A percentile compares a stretch with the other conserved stretches of the same genome.
Conservation (phyloP, 2,113 vertebrate genomes). For the Nibea coibor region DNA sequence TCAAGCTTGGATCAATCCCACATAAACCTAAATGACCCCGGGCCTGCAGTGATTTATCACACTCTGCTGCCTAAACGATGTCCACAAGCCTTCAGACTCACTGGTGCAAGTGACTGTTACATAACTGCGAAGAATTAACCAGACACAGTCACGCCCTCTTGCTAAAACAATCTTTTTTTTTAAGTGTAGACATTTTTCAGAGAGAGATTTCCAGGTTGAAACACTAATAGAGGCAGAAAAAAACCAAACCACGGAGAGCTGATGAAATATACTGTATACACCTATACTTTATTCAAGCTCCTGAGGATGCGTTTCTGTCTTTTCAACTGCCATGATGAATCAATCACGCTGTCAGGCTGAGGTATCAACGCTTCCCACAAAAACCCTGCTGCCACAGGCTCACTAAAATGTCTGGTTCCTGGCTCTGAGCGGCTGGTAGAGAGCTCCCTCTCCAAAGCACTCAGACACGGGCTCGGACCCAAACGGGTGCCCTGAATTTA, state of each 20-base stretch:
- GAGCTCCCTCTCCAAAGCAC: constrained; percentile 40
- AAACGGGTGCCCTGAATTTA: constrained; percentile 67
- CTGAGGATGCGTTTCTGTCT: constrained; percentile 26
- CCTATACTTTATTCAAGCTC: constrained; percentile 17
- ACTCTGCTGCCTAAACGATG: constrained; percentile 51
- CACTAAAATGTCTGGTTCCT: constrained; percentile 42
- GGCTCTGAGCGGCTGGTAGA: constrained; percentile 15
- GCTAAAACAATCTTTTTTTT: constrained; percentile 36
- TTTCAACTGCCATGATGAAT: constrained; percentile 39
- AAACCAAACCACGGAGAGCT: neutral
- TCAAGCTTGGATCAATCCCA: constrained; percentile 60
- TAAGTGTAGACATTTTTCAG: constrained; percentile 6
- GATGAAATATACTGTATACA: constrained; percentile 26
- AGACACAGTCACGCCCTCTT: constrained; percentile 56
- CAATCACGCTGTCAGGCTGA: constrained; percentile 36
- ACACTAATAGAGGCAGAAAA: neutral
- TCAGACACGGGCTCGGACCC: constrained; percentile 46
- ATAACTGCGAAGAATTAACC: constrained; percentile 64
- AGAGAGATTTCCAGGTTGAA: constrained; percentile 19
- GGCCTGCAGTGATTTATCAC: constrained; percentile 62
- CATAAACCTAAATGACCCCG: constrained; percentile 70
- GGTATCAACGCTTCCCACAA: constrained; percentile 38
- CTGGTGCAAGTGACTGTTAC: constrained; percentile 56
- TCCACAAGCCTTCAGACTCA: constrained; percentile 51
- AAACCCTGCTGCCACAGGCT: constrained; percentile 16